Evolutionary conservation across 2,797 vertebrate species (phyloP), one percentile per base, ranked within the genome.

Genomic region (Tapirus indicus): DNA sequence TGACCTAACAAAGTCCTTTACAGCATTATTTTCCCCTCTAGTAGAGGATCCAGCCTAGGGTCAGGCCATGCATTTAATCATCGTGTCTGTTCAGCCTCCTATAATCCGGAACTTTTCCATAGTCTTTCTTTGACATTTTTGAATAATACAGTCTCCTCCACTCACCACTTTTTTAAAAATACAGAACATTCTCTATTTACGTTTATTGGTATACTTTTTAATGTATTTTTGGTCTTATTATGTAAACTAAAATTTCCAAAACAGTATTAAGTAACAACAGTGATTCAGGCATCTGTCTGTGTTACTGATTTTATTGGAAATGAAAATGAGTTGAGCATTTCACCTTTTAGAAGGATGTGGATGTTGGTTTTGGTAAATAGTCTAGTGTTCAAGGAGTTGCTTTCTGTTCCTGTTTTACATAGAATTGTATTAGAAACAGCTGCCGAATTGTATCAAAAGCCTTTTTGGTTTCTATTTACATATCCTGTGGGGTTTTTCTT

Each of bases 241-340:
- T 68, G 16, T 89, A 80, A 92, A 75, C 17, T 47, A 56, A 89
- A 68, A 75, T 35, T 80, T 86, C 84, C 56, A 77, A 62, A 93
- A 32, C 54, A 86, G 29, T 52, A 23, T 82, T 72, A 68, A 77
- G 38, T 56, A 41, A 79, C 16, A 75, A 6, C 3, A 2, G 49
- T 64, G 21, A 88, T 25, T 27, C 27, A 32, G 44, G 29, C 58
- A 23, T 47, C 62, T 94, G 54, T 86, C 7, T 49, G 23, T 49
- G 10, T 80, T 91, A 54, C 23, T 74, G 77, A 91, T 88, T 84
- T 95, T 69, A 68, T 21, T 71, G 64, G 69, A 91, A 93, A 84
- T 79, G 44, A 72, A 84, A 72, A 77, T 52, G 41, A 27, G 18
- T 49, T 92, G 58, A 82, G 54, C 82, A 83, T 96, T 95, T 90